Conservation (phyloP, 2,888 invertebrate species). For the Rhamphomyia laevipes region DNA sequence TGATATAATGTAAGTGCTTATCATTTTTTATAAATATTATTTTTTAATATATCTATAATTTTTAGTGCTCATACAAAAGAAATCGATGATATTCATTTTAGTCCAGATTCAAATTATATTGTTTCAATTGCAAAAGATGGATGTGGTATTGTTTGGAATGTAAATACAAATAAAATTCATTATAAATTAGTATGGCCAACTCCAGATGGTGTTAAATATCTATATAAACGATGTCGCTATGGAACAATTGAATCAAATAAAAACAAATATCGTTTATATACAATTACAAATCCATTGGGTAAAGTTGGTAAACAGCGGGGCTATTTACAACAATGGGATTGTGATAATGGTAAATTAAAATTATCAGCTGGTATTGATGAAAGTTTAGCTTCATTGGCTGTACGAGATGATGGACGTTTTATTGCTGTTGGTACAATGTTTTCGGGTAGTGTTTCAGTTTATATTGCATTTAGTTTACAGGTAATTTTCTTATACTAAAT, state of each 20-base stretch:
- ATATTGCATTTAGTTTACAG: slow-evolving; percentile 84
- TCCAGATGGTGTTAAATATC: slow-evolving; percentile 64
- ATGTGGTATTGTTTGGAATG: slow-evolving; percentile 68
- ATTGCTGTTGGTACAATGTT: slow-evolving; percentile 90
- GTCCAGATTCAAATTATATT: slow-evolving; percentile 61
- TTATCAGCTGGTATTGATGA: slow-evolving; percentile 54
- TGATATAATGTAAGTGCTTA: slow-evolving; percentile 44
- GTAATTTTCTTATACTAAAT: slow-evolving; percentile 30
- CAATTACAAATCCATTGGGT: slow-evolving; percentile 67
- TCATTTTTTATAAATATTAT: not conserved
- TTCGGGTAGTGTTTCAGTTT: slow-evolving; percentile 81
- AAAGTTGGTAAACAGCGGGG: slow-evolving; percentile 59
- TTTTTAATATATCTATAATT: not conserved
- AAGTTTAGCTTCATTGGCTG: slow-evolving; percentile 71
- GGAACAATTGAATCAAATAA: slow-evolving; percentile 58
- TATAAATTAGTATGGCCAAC: slow-evolving; percentile 63
- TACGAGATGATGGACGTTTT: slow-evolving; percentile 84
- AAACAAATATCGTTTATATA: slow-evolving; percentile 56
- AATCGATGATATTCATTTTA: slow-evolving; percentile 89
- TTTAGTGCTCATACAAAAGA: slow-evolving; percentile 67
- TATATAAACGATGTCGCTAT: slow-evolving; percentile 72
- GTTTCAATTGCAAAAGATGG: slow-evolving; percentile 84
- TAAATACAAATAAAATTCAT: slow-evolving; percentile 50
- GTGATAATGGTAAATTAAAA: slow-evolving; percentile 45
- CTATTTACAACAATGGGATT: slow-evolving; percentile 70